phyloP scores from a whole-genome alignment of 1,140 invertebrate species.

The Zaprionus capensis region DNA sequence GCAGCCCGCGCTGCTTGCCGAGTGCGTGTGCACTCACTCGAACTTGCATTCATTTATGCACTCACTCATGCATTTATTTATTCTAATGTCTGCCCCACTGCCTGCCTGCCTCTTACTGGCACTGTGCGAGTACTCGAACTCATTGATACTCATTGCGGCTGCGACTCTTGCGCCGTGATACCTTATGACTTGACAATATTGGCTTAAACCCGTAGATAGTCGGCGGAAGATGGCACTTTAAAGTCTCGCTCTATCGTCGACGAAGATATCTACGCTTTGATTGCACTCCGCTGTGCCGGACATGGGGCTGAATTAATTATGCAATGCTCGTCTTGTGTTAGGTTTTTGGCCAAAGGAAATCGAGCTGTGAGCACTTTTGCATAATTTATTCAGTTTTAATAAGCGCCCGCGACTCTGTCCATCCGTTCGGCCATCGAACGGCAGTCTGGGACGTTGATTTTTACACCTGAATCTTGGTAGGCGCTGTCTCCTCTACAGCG shows the following conservation, averaged over 20 bases:
- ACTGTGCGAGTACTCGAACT: neutral
- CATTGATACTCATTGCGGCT: constrained; percentile 5
- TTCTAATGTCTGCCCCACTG: constrained; percentile 40
- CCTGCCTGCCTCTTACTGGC: neutral
- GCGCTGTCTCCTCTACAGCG: neutral
- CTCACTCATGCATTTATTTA: constrained; percentile 67
- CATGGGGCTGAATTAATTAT: constrained; percentile 68
- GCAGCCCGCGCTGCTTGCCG: constrained; percentile 8
- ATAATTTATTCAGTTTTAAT: constrained; percentile 83
- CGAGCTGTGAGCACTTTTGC: constrained; percentile 65
- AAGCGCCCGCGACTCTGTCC: constrained; percentile 47
- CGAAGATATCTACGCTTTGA: constrained; percentile 33
- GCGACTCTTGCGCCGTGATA: constrained; percentile 9
- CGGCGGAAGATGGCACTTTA: constrained; percentile 12
- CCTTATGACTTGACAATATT: constrained; percentile 5
- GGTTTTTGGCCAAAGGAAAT: constrained; percentile 32
- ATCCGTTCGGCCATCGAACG: neutral
- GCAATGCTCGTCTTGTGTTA: constrained; percentile 59
- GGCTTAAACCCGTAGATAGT: neutral
- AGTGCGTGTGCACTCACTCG: constrained; percentile 56
- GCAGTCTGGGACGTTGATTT: constrained; percentile 18
- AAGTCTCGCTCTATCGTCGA: neutral
- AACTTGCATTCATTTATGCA: constrained; percentile 60
- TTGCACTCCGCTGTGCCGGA: constrained; percentile 48
- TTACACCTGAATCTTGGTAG: constrained; percentile 7